phyloP scores from a whole-genome alignment of 2,797 vertebrate genomes.

The Sebastes oblongus region DNA sequence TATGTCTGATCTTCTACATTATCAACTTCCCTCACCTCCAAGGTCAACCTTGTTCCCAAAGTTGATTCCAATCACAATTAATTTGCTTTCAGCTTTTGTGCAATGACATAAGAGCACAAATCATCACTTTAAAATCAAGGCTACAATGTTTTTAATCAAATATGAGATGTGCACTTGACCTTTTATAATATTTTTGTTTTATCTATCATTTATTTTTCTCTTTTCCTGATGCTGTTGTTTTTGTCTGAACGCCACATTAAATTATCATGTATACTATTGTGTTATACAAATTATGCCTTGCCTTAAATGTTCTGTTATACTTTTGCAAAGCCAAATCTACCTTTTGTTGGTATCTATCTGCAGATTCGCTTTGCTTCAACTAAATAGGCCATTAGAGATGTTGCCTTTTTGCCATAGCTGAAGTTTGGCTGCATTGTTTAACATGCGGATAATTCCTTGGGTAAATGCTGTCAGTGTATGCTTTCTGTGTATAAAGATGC shows the following conservation, averaged over 20 bases:
- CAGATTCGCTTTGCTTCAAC: background rate
- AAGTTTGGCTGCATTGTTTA: background rate
- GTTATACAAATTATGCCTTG: background rate
- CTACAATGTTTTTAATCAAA: background rate
- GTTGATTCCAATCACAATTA: background rate
- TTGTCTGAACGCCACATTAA: background rate
- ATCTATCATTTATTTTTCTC: background rate
- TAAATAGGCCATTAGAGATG: background rate
- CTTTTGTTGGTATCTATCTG: background rate
- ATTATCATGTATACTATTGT: background rate
- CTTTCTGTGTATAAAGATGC: background rate
- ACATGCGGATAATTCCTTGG: background rate
- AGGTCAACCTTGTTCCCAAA: background rate
- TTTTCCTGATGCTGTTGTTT: background rate
- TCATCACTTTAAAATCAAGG: background rate
- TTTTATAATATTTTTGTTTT: background rate
- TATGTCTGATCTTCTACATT: background rate
- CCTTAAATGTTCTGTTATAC: background rate
- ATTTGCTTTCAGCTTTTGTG: background rate
- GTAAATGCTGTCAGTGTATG: background rate
- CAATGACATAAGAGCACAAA: background rate
- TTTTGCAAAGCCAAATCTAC: background rate
- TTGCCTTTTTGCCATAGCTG: background rate
- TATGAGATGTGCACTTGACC: background rate
- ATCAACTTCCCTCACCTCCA: background rate